These are phyloP conservation scores for Drosophila watanabei DNA, from an alignment of 1,140 invertebrate species.

Conservation along the genomic window DNA sequence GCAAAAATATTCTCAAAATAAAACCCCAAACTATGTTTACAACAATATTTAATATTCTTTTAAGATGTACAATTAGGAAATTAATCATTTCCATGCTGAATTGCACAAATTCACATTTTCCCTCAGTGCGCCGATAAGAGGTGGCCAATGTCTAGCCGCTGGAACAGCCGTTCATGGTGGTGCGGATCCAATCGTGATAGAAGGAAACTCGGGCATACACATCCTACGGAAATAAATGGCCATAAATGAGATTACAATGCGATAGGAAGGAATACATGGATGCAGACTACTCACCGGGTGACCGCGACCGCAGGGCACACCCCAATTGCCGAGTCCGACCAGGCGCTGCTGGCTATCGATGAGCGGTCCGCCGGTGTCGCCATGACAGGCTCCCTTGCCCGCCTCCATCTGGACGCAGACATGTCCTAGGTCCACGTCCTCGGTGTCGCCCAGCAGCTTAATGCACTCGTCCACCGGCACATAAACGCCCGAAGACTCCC, in stretches of 20 bases:
- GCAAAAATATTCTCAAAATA: neutral
- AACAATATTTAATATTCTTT: neutral
- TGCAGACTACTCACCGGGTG: constrained; percentile 68
- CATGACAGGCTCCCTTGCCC: constrained; percentile 86
- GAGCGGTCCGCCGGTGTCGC: constrained; percentile 73
- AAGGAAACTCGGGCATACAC: constrained; percentile 85
- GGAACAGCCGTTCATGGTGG: constrained; percentile 65
- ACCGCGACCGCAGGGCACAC: constrained; percentile 87
- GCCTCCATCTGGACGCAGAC: constrained; percentile 88
- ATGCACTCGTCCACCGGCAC: constrained; percentile 48
- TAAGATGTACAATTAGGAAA: neutral
- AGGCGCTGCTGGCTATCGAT: constrained; percentile 56
- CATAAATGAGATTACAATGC: constrained; percentile 3
- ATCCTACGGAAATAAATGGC: constrained; percentile 65
- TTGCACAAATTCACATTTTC: neutral
- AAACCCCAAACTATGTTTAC: neutral
- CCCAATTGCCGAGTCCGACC: constrained; percentile 86
- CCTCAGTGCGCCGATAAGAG: constrained; percentile 15
- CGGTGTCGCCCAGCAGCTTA: constrained; percentile 28
- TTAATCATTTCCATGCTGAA: neutral
- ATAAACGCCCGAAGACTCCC: constrained; percentile 55
- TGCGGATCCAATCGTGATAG: constrained; percentile 84
- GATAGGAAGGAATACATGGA: neutral
- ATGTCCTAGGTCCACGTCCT: constrained; percentile 84
- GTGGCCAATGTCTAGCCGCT: constrained; percentile 43